Evolutionary conservation across 2,888 invertebrate species (phyloP), one percentile per base, ranked within the genome.

Genomic region (Drosophila kambysellisi): DNA sequence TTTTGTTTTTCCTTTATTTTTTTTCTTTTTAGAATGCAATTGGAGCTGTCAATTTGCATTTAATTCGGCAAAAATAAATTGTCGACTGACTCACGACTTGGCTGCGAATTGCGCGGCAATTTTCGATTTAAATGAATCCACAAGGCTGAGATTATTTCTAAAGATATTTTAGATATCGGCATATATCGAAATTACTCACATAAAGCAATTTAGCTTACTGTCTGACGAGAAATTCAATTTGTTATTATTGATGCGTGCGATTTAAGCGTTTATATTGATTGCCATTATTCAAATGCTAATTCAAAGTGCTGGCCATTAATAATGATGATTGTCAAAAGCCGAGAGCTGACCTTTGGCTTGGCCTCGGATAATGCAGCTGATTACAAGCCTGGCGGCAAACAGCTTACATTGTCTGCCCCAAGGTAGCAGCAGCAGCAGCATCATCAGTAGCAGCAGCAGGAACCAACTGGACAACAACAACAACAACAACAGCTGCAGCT

Each of bases 31-130:
- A 78, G 88, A 85, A 77, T 85, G 85, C 89, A 85, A 85, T 89
- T 82, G 88, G 82, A 85, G 84, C 85, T 85, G 85, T 89, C 89
- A 85, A 89, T 89, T 85, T 85, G 85, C 85, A 89, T 85, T 85
- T 88, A 89, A 85, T 85, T 85, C 90, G 85, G 85, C 78, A 88
- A 81, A 87, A 41, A 88, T 41, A 89, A 85, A 89, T 89, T 88
- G 85, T 81, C 71, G 72, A 80, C 82, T 85, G 89, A 89, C 89
- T 85, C 88, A 85, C 85, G 85, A 89, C 69, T 79, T 73, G 60
- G 57, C 68, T 79, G 75, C 73, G 66, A 51, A 59, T 63, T 66
- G 64, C 51, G 63, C 54, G 60, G 57, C 70, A 77, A 75, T 67
- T 80, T 67, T 70, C 76, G 68, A 76, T 79, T 75, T 79, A 67